phyloP scores from a whole-genome alignment of 2,113 vertebrate species.

The Tragelaphus imberbis region DNA sequence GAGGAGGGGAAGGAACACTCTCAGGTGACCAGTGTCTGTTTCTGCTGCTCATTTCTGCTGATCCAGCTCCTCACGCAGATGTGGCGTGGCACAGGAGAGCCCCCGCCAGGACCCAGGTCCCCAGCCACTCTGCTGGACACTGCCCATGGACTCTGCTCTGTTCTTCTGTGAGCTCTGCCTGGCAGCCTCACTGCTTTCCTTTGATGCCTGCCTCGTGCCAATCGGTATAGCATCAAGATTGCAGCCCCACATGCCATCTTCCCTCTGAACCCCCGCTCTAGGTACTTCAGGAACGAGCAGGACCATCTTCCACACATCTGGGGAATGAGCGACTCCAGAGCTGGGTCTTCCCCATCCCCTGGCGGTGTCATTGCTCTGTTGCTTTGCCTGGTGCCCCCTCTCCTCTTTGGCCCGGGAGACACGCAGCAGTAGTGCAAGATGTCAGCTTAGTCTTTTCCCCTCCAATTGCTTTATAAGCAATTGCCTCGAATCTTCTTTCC shows the following conservation, averaged over 20 bases:
- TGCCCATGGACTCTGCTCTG: background rate
- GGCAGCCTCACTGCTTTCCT: background rate
- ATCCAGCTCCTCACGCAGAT: background rate
- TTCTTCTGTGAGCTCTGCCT: background rate
- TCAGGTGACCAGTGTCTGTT: background rate
- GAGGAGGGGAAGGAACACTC: background rate
- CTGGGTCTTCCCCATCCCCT: background rate
- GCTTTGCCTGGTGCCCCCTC: background rate
- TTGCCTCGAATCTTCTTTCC: background rate
- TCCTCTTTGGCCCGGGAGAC: background rate
- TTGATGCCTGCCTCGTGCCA: accelerated
- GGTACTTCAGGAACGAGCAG: background rate
- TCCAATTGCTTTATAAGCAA: background rate
- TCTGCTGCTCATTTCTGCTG: background rate
- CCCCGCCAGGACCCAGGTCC: background rate
- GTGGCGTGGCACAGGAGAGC: accelerated
- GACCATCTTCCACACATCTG: background rate
- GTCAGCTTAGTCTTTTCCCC: background rate
- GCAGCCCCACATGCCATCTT: background rate
- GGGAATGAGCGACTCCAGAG: background rate
- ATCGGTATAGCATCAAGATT: background rate
- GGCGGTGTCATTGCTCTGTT: background rate
- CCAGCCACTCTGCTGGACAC: background rate
- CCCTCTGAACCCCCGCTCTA: background rate
- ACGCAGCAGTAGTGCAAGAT: accelerated